These are phyloP conservation scores for Megalops atlanticus DNA, from an alignment of 2,113 vertebrate species.

Conservation along the genomic window DNA sequence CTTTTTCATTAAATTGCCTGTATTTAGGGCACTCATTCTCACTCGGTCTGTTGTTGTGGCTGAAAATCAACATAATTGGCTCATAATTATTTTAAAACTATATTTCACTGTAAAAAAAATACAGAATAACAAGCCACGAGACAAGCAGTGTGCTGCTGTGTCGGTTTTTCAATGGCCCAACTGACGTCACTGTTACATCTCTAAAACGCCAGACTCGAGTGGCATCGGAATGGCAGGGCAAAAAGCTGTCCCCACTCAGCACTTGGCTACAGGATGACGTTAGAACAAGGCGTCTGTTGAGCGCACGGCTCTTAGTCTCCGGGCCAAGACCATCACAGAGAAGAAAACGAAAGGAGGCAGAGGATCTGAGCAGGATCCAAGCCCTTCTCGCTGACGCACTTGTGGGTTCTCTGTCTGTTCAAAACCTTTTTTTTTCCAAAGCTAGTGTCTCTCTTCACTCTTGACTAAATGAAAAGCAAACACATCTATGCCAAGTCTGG, in stretches of 20 bases:
- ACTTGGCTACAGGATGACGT: not conserved
- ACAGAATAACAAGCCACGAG: not conserved
- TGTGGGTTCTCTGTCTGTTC: not conserved
- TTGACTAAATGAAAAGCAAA: slow-evolving; percentile 27
- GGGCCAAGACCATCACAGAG: slow-evolving; percentile 5
- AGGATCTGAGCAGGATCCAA: not conserved
- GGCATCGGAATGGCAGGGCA: not conserved
- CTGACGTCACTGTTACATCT: not conserved
- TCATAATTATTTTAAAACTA: not conserved
- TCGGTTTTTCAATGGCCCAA: not conserved
- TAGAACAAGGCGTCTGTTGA: not conserved
- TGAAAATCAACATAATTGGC: slow-evolving; percentile 15
- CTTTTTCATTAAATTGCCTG: slow-evolving; percentile 1
- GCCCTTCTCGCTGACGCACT: not conserved
- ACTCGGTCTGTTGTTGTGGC: not conserved
- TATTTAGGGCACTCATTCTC: not conserved
- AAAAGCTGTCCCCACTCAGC: not conserved
- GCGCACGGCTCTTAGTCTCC: not conserved
- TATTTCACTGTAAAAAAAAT: not conserved
- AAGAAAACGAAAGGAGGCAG: not conserved
- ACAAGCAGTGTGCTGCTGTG: not conserved
- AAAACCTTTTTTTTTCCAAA: not conserved
- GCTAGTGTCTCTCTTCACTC: not conserved
- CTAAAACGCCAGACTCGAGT: slow-evolving; percentile 8
- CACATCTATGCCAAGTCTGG: not conserved